Evolutionary conservation across 2,888 invertebrate species (phyloP).

Genomic region (Caenorhabditis afra): DNA sequence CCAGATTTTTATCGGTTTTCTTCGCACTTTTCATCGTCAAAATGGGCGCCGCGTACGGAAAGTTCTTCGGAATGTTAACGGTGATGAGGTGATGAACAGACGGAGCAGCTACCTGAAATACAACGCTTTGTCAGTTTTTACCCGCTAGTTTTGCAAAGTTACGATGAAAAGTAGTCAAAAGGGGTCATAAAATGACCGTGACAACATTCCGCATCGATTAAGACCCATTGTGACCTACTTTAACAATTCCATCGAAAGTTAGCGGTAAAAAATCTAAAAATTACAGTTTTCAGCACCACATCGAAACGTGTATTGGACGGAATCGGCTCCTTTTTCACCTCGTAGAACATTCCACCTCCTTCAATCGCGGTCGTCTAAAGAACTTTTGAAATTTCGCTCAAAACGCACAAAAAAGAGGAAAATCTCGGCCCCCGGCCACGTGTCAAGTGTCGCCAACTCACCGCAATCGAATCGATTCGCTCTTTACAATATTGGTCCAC

Average conservation of each 20-base stretch:
- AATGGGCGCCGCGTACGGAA: conserved; percentile 39
- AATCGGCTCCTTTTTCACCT: conserved; percentile 37
- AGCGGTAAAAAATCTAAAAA: too few relatives aligned
- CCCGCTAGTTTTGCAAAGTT: not conserved
- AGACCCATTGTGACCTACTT: not conserved
- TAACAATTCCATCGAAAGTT: too few relatives aligned
- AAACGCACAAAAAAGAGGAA: not conserved
- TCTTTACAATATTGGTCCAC: conserved; percentile 1
- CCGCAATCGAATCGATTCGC: conserved; percentile 33
- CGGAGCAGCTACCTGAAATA: conserved; percentile 40
- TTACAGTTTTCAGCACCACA: conserved; percentile 49
- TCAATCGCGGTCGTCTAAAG: conserved; percentile 34
- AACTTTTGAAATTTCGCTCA: conserved; percentile 6
- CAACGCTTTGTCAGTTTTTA: too few relatives aligned
- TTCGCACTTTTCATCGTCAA: not conserved
- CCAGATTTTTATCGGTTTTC: conserved; percentile 40
- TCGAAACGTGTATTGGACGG: conserved; percentile 60
- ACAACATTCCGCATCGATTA: too few relatives aligned
- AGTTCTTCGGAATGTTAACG: conserved; percentile 41
- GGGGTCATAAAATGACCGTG: too few relatives aligned
- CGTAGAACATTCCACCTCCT: conserved; percentile 42
- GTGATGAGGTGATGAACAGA: conserved; percentile 35
- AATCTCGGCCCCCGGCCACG: too few relatives aligned
- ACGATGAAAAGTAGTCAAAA: not conserved
- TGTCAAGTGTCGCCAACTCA: conserved; percentile 9